Percentiles rank a stretch among this genome's conserved stretches.
Evolutionary conservation across 1,140 invertebrate genomes (phyloP).

Genomic region (Oedothorax gibbosus): DNA sequence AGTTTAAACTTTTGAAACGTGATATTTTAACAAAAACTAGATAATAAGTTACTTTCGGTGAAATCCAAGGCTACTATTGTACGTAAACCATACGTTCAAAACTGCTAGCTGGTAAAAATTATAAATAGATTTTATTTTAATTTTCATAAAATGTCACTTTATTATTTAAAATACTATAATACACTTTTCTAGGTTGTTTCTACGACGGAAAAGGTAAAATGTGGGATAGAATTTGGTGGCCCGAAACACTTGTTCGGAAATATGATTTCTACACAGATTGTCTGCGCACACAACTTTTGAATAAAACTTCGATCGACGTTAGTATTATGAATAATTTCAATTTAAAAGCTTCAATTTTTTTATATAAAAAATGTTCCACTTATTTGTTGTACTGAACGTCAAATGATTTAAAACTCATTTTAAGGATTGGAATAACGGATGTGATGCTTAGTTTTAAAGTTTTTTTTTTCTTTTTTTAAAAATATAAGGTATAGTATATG

Average conservation of each 20-base stretch:
- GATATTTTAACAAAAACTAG: too few relatives aligned
- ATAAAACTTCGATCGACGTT: neutral
- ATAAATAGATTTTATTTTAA: too few relatives aligned
- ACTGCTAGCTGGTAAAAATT: too few relatives aligned
- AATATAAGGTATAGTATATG: too few relatives aligned
- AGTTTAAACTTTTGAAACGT: too few relatives aligned
- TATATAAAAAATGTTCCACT: neutral
- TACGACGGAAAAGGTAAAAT: slow-evolving; percentile 5
- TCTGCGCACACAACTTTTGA: neutral
- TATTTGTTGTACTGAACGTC: neutral
- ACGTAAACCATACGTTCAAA: too few relatives aligned
- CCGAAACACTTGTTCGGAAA: neutral
- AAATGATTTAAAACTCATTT: neutral
- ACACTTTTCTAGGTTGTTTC: neutral
- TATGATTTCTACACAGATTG: slow-evolving; percentile 2
- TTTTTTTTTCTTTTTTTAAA: neutral
- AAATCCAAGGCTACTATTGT: too few relatives aligned
- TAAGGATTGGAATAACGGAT: neutral
- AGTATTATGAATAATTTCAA: neutral
- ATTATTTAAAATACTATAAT: too few relatives aligned
- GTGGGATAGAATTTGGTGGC: slow-evolving; percentile 22
- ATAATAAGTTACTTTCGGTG: too few relatives aligned
- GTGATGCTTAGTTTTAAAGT: neutral
- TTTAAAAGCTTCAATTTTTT: neutral
- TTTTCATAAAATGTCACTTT: too few relatives aligned